These are phyloP conservation scores for Drosophila sucinea DNA, from an alignment of 1,140 invertebrate species.

Conservation along the genomic window DNA sequence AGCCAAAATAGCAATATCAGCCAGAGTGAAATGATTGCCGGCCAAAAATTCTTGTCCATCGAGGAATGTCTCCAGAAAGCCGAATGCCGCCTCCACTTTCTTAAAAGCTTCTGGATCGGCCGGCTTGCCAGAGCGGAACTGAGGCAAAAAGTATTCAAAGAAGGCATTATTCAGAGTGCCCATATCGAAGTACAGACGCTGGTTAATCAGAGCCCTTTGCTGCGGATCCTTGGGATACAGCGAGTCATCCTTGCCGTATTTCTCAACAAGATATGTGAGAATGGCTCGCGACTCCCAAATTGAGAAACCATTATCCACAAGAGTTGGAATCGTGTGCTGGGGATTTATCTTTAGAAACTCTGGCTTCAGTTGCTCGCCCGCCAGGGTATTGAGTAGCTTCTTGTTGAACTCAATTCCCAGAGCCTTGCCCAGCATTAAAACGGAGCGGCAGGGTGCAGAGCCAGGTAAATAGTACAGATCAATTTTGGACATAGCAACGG, in stretches of 20 bases:
- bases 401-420: slow-evolving; percentile 83
- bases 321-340: slow-evolving; percentile 73
- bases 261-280: slow-evolving; percentile 59
- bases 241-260: slow-evolving; percentile 82
- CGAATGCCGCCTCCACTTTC: slow-evolving; percentile 86
- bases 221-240: slow-evolving; percentile 85
- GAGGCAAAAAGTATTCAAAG: slow-evolving; percentile 86
- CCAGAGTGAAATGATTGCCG: slow-evolving; percentile 88
- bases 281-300: slow-evolving; percentile 74
- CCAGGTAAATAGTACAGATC: slow-evolving; percentile 48
- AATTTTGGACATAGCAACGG: slow-evolving; percentile 18
- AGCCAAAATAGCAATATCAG: slow-evolving; percentile 87
- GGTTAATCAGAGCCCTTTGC: slow-evolving; percentile 84
- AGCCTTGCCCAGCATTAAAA: slow-evolving; percentile 81
- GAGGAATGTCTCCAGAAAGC: slow-evolving; percentile 87
- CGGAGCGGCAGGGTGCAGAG: slow-evolving; percentile 81
- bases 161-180: slow-evolving; percentile 83
- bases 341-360: slow-evolving; percentile 84
- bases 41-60: slow-evolving; percentile 86
- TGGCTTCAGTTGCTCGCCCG: slow-evolving; percentile 86
- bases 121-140: slow-evolving; percentile 85
- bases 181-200: slow-evolving; percentile 85
- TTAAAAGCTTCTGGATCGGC: slow-evolving; percentile 86
- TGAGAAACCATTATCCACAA: slow-evolving; percentile 59
- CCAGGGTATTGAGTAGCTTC: slow-evolving; percentile 84